These are phyloP conservation scores for Jordanella pulchra DNA, from an alignment of 2,797 vertebrate species.

Conservation along the genomic window DNA sequence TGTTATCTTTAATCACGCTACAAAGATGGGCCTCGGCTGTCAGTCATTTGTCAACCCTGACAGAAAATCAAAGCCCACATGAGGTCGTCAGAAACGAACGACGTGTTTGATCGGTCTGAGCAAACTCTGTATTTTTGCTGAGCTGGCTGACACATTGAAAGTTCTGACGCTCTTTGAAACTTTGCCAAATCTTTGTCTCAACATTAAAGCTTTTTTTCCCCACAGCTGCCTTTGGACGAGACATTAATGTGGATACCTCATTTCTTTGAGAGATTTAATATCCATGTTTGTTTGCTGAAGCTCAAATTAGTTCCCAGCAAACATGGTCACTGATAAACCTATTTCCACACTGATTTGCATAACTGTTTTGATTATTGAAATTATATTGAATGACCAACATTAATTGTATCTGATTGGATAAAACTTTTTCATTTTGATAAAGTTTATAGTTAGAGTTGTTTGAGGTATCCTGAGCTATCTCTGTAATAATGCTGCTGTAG, in stretches of 20 bases:
- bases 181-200: constrained; percentile 54
- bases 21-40: constrained; percentile 56
- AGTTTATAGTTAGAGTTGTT: no score
- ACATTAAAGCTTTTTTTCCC: constrained; percentile 43
- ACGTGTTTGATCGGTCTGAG: constrained; percentile 65
- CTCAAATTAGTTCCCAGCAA: constrained; percentile 4
- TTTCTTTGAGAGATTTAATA: constrained; percentile 30
- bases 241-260: constrained; percentile 45
- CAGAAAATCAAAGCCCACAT: constrained; percentile 67
- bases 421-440: no score
- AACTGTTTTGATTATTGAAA: background rate
- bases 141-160: constrained; percentile 53
- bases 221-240: constrained; percentile 28
- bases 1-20: constrained; percentile 57
- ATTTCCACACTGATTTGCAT: background rate
- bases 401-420: background rate
- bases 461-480: no score
- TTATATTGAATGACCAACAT: background rate
- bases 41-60: constrained; percentile 61
- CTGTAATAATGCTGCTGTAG: no score
- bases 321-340: background rate
- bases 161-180: constrained; percentile 65
- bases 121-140: constrained; percentile 48
- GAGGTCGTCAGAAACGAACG: constrained; percentile 52
- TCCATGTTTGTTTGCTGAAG: constrained; percentile 32